phyloP scores from a whole-genome alignment of 2,113 vertebrate genomes.

The Trachemys scripta region DNA sequence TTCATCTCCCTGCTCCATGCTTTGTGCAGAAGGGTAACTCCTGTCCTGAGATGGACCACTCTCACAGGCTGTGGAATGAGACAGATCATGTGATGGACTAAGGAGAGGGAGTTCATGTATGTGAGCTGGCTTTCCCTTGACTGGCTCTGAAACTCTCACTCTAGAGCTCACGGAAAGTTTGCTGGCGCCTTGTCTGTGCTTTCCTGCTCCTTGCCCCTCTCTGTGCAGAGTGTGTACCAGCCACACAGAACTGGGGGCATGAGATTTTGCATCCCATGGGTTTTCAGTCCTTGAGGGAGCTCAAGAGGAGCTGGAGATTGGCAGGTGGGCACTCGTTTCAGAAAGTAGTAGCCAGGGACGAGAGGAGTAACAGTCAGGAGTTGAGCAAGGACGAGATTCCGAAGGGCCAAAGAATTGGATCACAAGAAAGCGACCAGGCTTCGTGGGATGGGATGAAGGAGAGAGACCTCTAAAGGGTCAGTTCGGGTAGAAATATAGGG shows the following conservation, averaged over 20 bases:
- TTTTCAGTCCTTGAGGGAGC: not conserved
- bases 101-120: not conserved
- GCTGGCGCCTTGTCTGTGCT: rapidly evolving
- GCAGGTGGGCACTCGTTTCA: not conserved
- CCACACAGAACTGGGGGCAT: rapidly evolving
- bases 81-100: not conserved
- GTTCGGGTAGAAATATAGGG: not conserved
- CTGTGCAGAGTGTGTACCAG: not conserved
- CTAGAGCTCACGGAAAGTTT: rapidly evolving
- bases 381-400: not conserved
- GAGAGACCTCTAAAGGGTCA: not conserved
- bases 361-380: not conserved
- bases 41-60: not conserved
- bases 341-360: not conserved
- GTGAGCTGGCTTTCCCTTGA: not conserved
- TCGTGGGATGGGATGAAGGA: not conserved
- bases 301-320: not conserved
- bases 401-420: not conserved
- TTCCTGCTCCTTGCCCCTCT: not conserved
- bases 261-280: not conserved
- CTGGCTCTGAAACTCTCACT: not conserved
- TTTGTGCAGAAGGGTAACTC: too few relatives aligned
- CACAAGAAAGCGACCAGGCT: not conserved
- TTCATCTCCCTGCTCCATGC: not conserved
- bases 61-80: not conserved